Percentiles rank a stretch among this genome's conserved stretches.
phyloP scores from a whole-genome alignment of 2,113 vertebrate genomes.

The Caretta caretta region DNA sequence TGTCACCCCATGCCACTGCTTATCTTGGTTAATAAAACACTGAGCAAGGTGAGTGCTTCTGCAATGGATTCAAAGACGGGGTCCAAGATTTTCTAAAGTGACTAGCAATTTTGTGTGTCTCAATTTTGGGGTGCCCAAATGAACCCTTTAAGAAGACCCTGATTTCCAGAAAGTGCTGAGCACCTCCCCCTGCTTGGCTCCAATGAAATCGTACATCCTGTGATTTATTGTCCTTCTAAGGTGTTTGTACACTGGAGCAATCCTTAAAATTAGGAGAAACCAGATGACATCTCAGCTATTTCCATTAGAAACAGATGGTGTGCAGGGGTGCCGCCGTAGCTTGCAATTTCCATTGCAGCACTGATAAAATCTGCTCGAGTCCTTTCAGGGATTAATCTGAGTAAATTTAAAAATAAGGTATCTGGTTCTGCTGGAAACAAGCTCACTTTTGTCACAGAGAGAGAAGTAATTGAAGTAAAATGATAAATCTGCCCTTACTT shows the following conservation, averaged over 20 bases:
- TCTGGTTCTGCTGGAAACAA: not conserved
- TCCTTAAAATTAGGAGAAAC: conserved; percentile 22
- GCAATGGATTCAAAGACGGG: not conserved
- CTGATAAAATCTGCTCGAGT: not conserved
- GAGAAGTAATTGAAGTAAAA: not conserved
- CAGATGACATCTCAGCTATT: conserved; percentile 25
- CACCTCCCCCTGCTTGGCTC: not conserved
- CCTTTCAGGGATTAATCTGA: not conserved
- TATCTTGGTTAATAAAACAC: not conserved
- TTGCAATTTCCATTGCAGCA: not conserved
- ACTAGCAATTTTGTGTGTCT: not conserved
- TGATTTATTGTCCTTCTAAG: conserved; percentile 9
- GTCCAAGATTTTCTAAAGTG: not conserved
- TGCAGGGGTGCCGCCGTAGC: not conserved
- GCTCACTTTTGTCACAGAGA: not conserved
- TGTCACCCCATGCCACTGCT: not conserved
- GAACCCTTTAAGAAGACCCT: not conserved
- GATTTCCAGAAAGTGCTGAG: not conserved
- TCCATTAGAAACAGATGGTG: conserved; percentile 22
- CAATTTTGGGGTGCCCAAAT: not conserved
- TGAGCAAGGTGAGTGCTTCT: not conserved
- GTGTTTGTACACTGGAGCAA: not conserved
- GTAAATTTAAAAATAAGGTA: conserved; percentile 32
- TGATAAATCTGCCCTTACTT: not conserved
- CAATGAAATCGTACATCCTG: not conserved